phyloP scores from a whole-genome alignment of 37 sponge, comb jelly and placozoan species.

The Ianthella basta region DNA sequence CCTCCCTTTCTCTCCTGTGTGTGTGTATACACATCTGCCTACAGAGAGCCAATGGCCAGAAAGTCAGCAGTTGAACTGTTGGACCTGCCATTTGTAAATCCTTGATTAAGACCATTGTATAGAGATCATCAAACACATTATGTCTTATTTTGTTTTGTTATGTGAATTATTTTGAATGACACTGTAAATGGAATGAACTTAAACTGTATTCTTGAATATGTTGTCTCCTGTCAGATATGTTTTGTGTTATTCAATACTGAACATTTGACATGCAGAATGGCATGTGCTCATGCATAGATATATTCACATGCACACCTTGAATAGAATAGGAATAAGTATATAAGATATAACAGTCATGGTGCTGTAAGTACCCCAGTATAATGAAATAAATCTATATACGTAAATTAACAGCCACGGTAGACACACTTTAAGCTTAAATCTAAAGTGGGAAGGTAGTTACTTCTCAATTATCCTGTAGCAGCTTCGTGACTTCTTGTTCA shows the following conservation, averaged over 20 bases:
- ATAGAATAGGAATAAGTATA: too few species aligned
- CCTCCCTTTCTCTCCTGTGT: neutral
- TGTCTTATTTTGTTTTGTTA: neutral
- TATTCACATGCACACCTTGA: too few species aligned
- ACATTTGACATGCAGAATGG: neutral
- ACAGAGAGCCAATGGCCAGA: slow-evolving; percentile 56
- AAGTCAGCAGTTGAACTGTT: slow-evolving; percentile 70
- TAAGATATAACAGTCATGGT: too few species aligned
- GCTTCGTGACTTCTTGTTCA: too few species aligned
- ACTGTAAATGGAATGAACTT: neutral
- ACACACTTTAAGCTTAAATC: too few species aligned
- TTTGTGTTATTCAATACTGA: neutral
- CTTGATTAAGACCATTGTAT: slow-evolving; percentile 31
- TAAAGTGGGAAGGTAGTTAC: too few species aligned
- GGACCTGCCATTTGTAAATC: slow-evolving; percentile 63
- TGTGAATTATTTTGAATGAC: neutral
- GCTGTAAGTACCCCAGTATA: too few species aligned
- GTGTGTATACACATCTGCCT: neutral
- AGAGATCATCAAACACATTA: neutral
- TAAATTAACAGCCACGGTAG: too few species aligned
- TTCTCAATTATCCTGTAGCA: too few species aligned
- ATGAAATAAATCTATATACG: too few species aligned
- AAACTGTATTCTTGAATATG: neutral
- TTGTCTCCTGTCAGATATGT: neutral
- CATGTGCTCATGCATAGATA: neutral